These are phyloP conservation scores for Aphelenchoides besseyi DNA, from an alignment of 1,140 invertebrate species.

Conservation along the genomic window DNA sequence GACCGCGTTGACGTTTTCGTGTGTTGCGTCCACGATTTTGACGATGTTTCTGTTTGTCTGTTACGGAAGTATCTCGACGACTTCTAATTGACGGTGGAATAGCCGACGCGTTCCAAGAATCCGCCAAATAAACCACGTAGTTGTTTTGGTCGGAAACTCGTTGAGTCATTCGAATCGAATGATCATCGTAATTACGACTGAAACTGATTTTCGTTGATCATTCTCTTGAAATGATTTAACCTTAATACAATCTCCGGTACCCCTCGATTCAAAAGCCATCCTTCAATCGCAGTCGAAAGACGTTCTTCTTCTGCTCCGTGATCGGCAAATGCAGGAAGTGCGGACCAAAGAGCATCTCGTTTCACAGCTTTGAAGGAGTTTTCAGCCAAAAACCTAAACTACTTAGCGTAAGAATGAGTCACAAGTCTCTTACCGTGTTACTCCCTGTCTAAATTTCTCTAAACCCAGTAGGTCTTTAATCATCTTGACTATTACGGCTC, in stretches of 20 bases:
- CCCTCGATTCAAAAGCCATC: conserved; percentile 58
- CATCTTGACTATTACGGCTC: conserved; percentile 49
- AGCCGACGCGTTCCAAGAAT: background rate
- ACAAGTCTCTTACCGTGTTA: conserved; percentile 38
- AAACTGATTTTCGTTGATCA: conserved; percentile 30
- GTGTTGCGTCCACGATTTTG: background rate
- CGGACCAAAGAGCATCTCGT: conserved; percentile 44
- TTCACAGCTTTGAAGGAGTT: conserved; percentile 55
- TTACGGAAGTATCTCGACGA: too few species aligned
- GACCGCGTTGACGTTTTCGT: background rate
- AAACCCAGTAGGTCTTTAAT: conserved; percentile 50
- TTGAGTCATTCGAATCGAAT: conserved; percentile 54
- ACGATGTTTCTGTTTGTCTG: background rate
- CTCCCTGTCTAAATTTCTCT: conserved; percentile 44
- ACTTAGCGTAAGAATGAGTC: background rate
- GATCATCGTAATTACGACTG: conserved; percentile 60
- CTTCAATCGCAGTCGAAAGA: conserved; percentile 50
- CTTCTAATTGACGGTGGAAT: conserved; percentile 10
- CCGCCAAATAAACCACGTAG: conserved; percentile 45
- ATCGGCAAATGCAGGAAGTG: conserved; percentile 51
- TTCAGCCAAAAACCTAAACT: conserved; percentile 50
- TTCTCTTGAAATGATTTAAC: conserved; percentile 18
- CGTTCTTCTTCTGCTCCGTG: conserved; percentile 55
- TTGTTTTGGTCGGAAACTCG: conserved; percentile 42
- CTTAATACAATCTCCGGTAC: conserved; percentile 51